phyloP scores from a whole-genome alignment of 2,797 vertebrate genomes.

The Pantherophis vulpinus region DNA sequence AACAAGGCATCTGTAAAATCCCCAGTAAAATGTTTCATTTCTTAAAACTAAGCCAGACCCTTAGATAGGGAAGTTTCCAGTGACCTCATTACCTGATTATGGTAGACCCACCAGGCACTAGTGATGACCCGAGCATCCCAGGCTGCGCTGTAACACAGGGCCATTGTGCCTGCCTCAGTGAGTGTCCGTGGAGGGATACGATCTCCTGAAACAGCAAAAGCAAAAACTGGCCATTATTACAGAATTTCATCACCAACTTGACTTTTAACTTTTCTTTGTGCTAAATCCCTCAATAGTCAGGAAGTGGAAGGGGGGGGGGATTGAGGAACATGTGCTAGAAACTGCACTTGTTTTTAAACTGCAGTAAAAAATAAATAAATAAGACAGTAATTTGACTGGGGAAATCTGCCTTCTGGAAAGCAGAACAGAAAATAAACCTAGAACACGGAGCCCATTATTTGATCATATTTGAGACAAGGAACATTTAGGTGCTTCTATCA shows the following conservation, averaged over 20 bases:
- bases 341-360: neutral
- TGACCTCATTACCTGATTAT: slow-evolving; percentile 85
- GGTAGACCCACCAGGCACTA: slow-evolving; percentile 98
- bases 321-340: neutral
- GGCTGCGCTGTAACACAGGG: slow-evolving; percentile 95
- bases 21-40: neutral
- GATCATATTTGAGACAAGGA: neutral
- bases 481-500: neutral
- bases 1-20: neutral
- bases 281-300: too few species aligned
- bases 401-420: neutral
- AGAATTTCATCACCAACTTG: neutral
- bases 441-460: neutral
- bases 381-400: neutral
- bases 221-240: neutral
- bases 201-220: slow-evolving; percentile 71
- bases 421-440: neutral
- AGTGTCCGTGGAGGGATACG: slow-evolving; percentile 88
- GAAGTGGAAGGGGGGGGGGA: too few species aligned
- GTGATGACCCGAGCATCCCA: slow-evolving; percentile 97
- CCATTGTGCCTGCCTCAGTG: slow-evolving; percentile 93
- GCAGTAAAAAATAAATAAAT: neutral
- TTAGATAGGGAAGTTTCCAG: rapidly evolving
- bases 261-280: neutral
- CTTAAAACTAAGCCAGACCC: neutral